A percentile compares a stretch with the other conserved stretches of the same genome.
phyloP scores from a whole-genome alignment of 37 sponge, comb jelly and placozoan species.

The Aphrocallistes beatrix region DNA sequence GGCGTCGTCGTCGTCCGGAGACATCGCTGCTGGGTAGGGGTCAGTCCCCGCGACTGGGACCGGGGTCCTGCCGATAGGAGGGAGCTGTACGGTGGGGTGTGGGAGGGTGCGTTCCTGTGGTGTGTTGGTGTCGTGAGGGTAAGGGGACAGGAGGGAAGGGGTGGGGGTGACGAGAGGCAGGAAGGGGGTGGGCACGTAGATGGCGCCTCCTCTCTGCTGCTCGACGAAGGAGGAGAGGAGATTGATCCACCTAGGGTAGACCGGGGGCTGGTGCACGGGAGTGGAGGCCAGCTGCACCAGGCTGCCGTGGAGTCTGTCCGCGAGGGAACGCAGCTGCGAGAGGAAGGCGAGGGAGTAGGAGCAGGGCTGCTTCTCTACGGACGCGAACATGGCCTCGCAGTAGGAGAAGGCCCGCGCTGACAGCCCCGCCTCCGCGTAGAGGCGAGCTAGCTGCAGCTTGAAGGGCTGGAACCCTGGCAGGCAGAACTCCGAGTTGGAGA shows the following conservation, averaged over 20 bases:
- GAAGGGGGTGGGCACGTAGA: neutral
- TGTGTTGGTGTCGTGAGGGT: neutral
- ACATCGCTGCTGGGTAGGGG: neutral
- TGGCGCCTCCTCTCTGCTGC: neutral
- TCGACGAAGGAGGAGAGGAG: neutral
- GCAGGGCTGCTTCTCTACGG: conserved; percentile 1
- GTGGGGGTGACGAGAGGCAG: neutral
- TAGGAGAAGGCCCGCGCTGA: conserved; percentile 9
- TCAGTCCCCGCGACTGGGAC: neutral
- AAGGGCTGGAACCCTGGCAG: conserved; percentile 48
- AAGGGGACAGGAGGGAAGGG: neutral
- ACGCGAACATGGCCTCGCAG: neutral
- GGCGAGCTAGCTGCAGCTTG: conserved; percentile 35
- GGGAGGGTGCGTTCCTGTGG: neutral
- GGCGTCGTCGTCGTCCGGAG: neutral
- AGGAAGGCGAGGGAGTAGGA: neutral
- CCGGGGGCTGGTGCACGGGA: neutral
- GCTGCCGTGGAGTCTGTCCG: neutral
- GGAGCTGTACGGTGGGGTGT: neutral
- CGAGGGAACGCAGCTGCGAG: neutral
- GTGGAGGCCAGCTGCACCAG: neutral
- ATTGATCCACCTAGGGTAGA: neutral
- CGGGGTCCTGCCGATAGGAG: neutral
- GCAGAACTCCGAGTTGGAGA: conserved; percentile 34
- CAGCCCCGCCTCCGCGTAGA: conserved; percentile 42